Evolutionary conservation across 2,797 vertebrate species (phyloP).

Genomic region (Xerus rutilus): DNA sequence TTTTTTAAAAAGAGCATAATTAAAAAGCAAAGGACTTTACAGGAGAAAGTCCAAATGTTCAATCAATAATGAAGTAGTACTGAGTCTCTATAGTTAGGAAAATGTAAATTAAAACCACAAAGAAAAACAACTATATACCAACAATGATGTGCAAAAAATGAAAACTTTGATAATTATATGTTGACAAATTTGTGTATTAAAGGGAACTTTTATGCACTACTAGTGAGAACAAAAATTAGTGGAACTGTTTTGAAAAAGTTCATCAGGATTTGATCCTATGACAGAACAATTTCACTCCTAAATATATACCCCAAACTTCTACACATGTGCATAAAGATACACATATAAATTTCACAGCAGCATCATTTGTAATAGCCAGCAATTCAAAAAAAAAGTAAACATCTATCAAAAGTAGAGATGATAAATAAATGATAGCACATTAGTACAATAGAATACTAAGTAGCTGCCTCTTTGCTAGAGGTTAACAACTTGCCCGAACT

Average conservation of each 20-base stretch:
- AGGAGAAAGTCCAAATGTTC: background rate
- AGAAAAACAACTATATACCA: background rate
- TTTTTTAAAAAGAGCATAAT: background rate
- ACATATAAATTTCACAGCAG: background rate
- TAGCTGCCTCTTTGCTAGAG: background rate
- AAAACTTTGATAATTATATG: background rate
- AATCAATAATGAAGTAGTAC: slow-evolving; percentile 18
- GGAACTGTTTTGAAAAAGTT: background rate
- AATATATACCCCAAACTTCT: background rate
- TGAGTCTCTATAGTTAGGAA: slow-evolving; percentile 1
- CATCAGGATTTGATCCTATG: background rate
- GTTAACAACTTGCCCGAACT: background rate
- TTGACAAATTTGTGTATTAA: background rate
- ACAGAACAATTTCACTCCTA: background rate
- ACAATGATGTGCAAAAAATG: background rate
- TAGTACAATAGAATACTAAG: background rate
- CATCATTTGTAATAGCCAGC: background rate
- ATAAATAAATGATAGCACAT: background rate
- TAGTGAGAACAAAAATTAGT: background rate
- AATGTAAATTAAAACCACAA: background rate
- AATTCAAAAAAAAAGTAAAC: background rate
- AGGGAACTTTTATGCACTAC: background rate
- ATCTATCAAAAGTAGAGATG: background rate
- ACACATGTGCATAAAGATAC: background rate
- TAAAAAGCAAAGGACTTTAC: background rate